Evolutionary conservation across 1,140 invertebrate species (phyloP).

Genomic region (Meloidogyne exigua): DNA sequence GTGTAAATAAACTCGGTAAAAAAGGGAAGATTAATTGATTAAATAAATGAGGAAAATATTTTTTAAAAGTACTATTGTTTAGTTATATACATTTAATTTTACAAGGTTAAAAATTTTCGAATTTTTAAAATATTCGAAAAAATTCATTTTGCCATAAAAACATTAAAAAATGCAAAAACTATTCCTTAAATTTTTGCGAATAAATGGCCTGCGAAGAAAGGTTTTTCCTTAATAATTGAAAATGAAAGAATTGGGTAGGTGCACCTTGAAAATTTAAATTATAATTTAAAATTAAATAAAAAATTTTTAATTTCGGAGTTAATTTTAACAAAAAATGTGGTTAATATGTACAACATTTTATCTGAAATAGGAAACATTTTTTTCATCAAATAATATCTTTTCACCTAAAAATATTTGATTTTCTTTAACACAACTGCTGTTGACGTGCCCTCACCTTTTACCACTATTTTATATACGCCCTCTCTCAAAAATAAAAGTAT

Average conservation of each 20-base stretch:
- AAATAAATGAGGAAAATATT: neutral
- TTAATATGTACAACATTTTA: neutral
- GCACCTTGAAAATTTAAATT: too few relatives aligned
- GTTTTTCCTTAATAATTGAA: too few relatives aligned
- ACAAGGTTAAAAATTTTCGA: neutral
- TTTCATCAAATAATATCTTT: neutral
- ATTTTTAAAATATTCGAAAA: constrained; percentile 5
- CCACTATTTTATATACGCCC: neutral
- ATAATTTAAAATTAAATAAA: neutral
- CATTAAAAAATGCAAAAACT: neutral
- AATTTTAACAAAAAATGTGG: neutral
- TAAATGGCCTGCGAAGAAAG: too few relatives aligned
- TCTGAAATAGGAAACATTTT: neutral
- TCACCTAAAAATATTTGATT: neutral
- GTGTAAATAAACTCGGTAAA: neutral
- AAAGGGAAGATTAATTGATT: constrained; percentile 1
- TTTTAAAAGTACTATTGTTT: neutral
- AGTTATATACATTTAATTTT: neutral
- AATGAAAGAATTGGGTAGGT: too few relatives aligned
- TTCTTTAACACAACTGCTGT: neutral
- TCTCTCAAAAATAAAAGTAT: neutral
- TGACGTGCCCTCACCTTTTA: neutral
- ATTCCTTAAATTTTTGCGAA: neutral
- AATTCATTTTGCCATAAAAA: neutral
- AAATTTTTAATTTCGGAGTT: neutral